A percentile compares a stretch with the other conserved stretches of the same genome.
phyloP scores from a whole-genome alignment of 2,113 vertebrate genomes.

The Rhea pennata region DNA sequence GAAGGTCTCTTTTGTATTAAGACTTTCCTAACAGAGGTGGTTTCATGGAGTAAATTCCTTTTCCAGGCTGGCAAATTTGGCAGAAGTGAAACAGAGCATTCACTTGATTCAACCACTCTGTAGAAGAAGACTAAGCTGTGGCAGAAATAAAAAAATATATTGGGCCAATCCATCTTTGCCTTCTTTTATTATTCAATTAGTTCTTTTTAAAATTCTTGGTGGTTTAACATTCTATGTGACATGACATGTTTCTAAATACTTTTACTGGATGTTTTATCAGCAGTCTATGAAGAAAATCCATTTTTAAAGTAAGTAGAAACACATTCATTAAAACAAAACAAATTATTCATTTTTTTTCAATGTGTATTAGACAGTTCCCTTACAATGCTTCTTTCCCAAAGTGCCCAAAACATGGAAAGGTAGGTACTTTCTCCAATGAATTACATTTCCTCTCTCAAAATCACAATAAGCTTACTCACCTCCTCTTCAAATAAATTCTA shows the following conservation, averaged over 20 bases:
- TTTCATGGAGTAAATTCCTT: not conserved
- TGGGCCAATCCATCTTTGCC: not conserved
- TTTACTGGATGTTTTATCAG: not conserved
- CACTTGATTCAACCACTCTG: not conserved
- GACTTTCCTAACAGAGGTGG: not conserved
- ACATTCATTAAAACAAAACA: not conserved
- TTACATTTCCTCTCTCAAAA: not conserved
- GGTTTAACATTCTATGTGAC: not conserved
- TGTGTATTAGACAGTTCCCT: not conserved
- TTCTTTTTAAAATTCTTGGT: not conserved
- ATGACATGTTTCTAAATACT: not conserved
- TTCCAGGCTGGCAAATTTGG: not conserved
- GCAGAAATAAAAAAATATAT: not conserved
- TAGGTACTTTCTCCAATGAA: not conserved
- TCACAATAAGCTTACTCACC: not conserved
- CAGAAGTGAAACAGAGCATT: not conserved
- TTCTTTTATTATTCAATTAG: not conserved
- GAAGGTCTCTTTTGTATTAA: not conserved
- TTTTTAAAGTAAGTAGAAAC: not conserved
- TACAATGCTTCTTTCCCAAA: not conserved
- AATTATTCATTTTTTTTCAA: not conserved
- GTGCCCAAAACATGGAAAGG: not conserved
- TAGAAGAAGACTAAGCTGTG: not conserved
- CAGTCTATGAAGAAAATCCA: not conserved
- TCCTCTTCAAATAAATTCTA: not conserved